Percentiles rank a stretch among this genome's conserved stretches.
Conservation (phyloP, 2,888 invertebrate species). For the Oithona nana region DNA sequence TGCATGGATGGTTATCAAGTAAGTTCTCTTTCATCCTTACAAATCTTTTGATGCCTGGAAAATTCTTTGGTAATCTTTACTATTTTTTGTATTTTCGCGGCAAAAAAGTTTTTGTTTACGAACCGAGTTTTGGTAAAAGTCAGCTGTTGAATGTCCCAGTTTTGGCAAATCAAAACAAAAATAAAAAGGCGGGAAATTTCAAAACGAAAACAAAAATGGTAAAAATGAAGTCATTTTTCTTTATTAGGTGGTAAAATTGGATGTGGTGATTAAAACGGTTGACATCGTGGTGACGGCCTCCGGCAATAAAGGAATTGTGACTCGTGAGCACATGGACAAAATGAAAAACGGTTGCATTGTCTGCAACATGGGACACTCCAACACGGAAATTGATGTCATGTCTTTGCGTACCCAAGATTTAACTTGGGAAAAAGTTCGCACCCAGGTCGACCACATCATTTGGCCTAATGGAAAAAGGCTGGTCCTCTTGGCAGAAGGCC, state of each 20-base stretch:
- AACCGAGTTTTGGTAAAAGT: too few relatives aligned
- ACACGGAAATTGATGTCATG: conserved; percentile 84
- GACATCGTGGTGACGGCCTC: conserved; percentile 96
- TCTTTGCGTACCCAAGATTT: conserved; percentile 78
- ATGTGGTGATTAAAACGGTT: conserved; percentile 64
- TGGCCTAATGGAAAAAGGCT: conserved; percentile 95
- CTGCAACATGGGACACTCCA: conserved; percentile 94
- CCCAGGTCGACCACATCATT: conserved; percentile 94
- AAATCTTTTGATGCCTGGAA: background rate
- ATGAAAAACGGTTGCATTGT: conserved; percentile 89
- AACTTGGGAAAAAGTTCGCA: conserved; percentile 90
- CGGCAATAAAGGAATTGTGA: conserved; percentile 89
- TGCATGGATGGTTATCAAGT: conserved; percentile 81
- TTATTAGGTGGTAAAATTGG: conserved; percentile 54
- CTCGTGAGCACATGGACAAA: conserved; percentile 82
- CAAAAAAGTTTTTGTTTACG: too few relatives aligned
- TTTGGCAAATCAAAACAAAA: too few relatives aligned
- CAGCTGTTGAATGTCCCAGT: too few relatives aligned
- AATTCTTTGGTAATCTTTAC: too few relatives aligned
- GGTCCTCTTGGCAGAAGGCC: conserved; percentile 77
- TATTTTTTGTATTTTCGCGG: too few relatives aligned
- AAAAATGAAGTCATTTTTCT: too few relatives aligned
- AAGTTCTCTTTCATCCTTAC: background rate
- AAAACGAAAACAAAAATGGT: too few relatives aligned
- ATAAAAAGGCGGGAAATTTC: too few relatives aligned